Conservation (phyloP, 23 tunicate genomes). For the Trididemnum clinides region DNA sequence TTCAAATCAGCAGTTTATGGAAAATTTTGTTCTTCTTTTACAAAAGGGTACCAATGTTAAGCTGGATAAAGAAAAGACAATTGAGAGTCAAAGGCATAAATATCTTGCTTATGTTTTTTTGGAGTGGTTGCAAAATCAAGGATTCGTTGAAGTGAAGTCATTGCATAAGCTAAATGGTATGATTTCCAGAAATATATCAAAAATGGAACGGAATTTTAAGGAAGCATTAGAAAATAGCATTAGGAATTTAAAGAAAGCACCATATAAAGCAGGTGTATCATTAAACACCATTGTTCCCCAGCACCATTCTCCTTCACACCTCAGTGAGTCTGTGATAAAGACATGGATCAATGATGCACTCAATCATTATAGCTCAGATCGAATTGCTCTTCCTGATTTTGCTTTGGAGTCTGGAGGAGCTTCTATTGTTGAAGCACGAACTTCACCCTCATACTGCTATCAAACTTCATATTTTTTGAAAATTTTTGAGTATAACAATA, state of each 20-base stretch:
- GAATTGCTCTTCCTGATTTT: constrained; percentile 76
- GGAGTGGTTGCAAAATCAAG: constrained; percentile 68
- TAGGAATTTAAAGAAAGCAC: background rate
- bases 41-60: constrained; percentile 15
- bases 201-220: background rate
- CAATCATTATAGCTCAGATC: constrained; percentile 63
- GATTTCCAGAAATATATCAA: background rate
- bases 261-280: constrained; percentile 24
- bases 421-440: constrained; percentile 60
- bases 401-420: constrained; percentile 96
- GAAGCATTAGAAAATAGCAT: constrained; percentile 20
- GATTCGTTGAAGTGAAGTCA: constrained; percentile 45
- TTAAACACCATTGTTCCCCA: constrained; percentile 39
- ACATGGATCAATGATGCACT: constrained; percentile 65
- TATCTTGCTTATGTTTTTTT: constrained; percentile 31
- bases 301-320: background rate
- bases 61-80: background rate
- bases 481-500: constrained; percentile 72
- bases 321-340: constrained; percentile 54
- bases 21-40: constrained; percentile 49
- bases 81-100: background rate
- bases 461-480: constrained; percentile 74
- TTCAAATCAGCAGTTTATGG: constrained; percentile 41
- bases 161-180: constrained; percentile 3
- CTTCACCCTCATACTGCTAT: constrained; percentile 52